These are phyloP conservation scores for Leuciscus waleckii DNA, from an alignment of 2,797 vertebrate genomes.

Conservation along the genomic window DNA sequence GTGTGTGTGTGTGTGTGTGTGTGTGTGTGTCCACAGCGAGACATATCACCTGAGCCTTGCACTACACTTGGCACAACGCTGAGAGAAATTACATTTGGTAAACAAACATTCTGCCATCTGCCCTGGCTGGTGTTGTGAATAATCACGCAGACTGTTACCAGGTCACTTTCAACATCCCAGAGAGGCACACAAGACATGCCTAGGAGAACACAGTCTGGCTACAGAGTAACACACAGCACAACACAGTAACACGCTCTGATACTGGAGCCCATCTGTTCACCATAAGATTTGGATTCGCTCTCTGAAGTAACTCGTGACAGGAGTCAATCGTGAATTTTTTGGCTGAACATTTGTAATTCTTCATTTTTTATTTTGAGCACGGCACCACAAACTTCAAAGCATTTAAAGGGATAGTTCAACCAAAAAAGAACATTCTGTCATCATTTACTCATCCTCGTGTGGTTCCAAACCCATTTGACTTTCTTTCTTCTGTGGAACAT, in stretches of 20 bases:
- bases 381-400: background rate
- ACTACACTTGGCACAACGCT: constrained; percentile 27
- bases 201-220: constrained; percentile 2
- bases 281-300: background rate
- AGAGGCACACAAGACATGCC: background rate
- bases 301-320: background rate
- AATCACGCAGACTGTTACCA: constrained; percentile 53
- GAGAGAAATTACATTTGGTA: constrained; percentile 59
- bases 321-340: background rate
- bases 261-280: background rate
- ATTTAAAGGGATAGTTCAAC: background rate
- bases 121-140: constrained; percentile 46
- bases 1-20: background rate
- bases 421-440: background rate
- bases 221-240: background rate
- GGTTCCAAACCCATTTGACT: background rate
- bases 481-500: constrained; percentile 2
- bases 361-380: background rate
- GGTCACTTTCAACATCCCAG: constrained; percentile 52
- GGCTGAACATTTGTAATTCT: background rate
- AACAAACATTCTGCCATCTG: constrained; percentile 65
- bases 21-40: constrained; percentile 33
- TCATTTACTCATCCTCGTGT: background rate
- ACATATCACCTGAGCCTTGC: constrained; percentile 40
- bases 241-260: background rate